Conservation (phyloP, 2,797 vertebrate species). For the Anniella stebbinsi region DNA sequence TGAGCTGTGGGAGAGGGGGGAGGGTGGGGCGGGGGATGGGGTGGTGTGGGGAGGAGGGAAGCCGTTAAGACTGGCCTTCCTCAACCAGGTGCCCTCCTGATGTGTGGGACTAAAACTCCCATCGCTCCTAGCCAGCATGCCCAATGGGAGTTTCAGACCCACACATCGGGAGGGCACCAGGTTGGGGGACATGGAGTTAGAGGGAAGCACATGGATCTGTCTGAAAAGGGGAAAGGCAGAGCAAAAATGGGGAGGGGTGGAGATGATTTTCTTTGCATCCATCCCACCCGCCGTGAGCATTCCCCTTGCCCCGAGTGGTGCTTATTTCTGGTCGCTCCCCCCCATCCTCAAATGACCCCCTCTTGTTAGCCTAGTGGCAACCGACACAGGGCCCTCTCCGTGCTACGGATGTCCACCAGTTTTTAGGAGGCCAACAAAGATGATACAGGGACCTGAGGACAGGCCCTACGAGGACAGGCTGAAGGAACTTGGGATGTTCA, state of each 20-base stretch:
- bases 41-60: not conserved
- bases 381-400: too few relatives aligned
- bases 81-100: too few relatives aligned
- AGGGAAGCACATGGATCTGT: not conserved
- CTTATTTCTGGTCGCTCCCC: not conserved
- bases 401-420: too few relatives aligned
- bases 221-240: not conserved
- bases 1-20: constrained; percentile 82
- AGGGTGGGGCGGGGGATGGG: not conserved
- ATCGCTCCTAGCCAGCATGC: not conserved
- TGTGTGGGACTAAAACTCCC: not conserved
- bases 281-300: not conserved
- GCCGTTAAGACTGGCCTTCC: not conserved
- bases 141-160: too few relatives aligned
- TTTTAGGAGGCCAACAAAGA: too few relatives aligned
- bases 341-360: not conserved
- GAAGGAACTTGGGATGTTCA: too few relatives aligned
- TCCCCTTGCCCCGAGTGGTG: too few relatives aligned
- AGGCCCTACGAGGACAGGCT: too few relatives aligned
- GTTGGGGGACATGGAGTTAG: not conserved
- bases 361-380: not conserved
- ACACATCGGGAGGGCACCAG: not conserved
- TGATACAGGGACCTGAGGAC: too few relatives aligned
- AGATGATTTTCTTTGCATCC: not conserved
- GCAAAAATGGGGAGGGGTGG: not conserved